phyloP scores from a whole-genome alignment of 2,797 vertebrate species.

The Eospalax fontanierii region DNA sequence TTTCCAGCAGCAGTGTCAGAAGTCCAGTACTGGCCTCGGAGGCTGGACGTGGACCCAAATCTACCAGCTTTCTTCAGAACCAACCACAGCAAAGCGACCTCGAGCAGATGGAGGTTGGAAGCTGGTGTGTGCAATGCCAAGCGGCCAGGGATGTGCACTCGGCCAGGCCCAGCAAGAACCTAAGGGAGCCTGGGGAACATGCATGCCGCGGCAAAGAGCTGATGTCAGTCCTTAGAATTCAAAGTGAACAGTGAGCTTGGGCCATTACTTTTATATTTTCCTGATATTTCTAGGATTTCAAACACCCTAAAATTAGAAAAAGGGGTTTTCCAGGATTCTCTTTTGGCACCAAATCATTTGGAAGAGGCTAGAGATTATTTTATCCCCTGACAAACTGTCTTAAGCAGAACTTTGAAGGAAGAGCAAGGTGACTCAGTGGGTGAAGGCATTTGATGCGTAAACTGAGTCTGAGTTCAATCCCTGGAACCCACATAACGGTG shows the following conservation, averaged over 20 bases:
- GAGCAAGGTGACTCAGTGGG: neutral
- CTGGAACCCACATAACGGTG: neutral
- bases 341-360: constrained; percentile 28
- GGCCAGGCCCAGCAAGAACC: neutral
- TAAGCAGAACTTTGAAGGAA: neutral
- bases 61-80: neutral
- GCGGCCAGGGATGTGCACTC: neutral
- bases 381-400: neutral
- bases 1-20: neutral
- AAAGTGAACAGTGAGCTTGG: neutral
- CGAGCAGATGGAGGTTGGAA: neutral
- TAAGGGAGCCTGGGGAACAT: neutral
- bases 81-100: neutral
- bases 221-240: neutral
- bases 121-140: neutral
- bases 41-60: neutral
- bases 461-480: neutral
- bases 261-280: constrained; percentile 8
- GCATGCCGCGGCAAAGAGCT: neutral
- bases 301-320: neutral
- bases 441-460: neutral
- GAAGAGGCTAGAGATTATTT: neutral
- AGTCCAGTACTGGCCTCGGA: neutral
- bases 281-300: constrained; percentile 32
- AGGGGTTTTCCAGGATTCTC: constrained; percentile 16